These are phyloP conservation scores for Athetis lepigone DNA, from an alignment of 2,888 invertebrate genomes.

Conservation along the genomic window DNA sequence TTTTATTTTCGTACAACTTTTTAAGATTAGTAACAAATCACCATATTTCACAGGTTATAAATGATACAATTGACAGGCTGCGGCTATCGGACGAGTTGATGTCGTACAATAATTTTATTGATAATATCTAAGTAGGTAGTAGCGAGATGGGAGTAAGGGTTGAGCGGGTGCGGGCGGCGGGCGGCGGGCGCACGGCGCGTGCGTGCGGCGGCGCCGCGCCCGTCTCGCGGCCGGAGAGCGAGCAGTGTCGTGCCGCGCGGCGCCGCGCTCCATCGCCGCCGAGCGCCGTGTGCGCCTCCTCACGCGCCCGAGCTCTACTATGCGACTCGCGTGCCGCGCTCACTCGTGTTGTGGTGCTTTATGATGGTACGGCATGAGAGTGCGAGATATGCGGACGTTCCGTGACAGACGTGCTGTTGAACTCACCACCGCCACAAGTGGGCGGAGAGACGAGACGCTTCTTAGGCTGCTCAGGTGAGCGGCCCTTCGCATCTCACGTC, in stretches of 20 bases:
- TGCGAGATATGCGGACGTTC: conserved; percentile 89
- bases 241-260: conserved; percentile 81
- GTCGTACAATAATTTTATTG: conserved; percentile 89
- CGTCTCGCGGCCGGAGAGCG: conserved; percentile 73
- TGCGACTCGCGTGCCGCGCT: conserved; percentile 85
- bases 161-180: conserved; percentile 62
- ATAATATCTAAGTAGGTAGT: conserved; percentile 88
- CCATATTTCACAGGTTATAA: conserved; percentile 71
- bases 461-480: conserved; percentile 87
- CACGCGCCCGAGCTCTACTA: conserved; percentile 73
- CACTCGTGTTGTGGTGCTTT: conserved; percentile 87
- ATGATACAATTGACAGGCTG: conserved; percentile 77
- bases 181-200: conserved; percentile 74
- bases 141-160: conserved; percentile 85
- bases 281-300: conserved; percentile 68
- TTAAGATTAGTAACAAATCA: conserved; percentile 55
- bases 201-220: conserved; percentile 83
- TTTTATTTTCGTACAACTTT: conserved; percentile 20
- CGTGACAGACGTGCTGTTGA: conserved; percentile 80
- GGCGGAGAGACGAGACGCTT: conserved; percentile 84
- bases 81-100: conserved; percentile 80
- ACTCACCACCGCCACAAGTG: conserved; percentile 86
- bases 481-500: conserved; percentile 81
- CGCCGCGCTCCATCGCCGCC: conserved; percentile 72
- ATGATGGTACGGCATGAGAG: conserved; percentile 89